Evolutionary conservation across 2,888 invertebrate genomes (phyloP).

Genomic region (Philonicus albiceps): DNA sequence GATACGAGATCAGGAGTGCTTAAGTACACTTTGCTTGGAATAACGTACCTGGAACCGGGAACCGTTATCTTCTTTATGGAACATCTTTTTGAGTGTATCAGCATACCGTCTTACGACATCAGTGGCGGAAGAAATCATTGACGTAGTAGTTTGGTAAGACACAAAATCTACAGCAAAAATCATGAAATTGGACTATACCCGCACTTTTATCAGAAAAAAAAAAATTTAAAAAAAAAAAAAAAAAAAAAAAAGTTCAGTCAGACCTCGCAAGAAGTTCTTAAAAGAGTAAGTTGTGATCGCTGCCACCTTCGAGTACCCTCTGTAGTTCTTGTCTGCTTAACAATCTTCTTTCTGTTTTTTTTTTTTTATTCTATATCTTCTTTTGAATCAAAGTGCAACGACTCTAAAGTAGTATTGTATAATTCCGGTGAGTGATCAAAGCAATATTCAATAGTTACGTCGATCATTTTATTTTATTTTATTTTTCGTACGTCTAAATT

Average conservation of each 20-base stretch:
- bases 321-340: background rate
- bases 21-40: background rate
- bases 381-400: background rate
- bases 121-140: background rate
- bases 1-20: background rate
- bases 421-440: background rate
- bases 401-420: background rate
- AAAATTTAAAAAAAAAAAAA: background rate
- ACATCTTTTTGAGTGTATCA: background rate
- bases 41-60: background rate
- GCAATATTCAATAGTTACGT: background rate
- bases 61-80: background rate
- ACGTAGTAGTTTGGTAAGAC: background rate
- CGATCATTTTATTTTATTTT: background rate
- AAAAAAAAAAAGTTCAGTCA: background rate
- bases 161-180: background rate
- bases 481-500: background rate
- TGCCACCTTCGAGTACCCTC: background rate
- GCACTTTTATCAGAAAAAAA: background rate
- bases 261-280: background rate
- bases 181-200: background rate
- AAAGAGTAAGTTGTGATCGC: background rate
- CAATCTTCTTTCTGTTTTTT: background rate
- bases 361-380: background rate
- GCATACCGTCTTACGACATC: background rate